Base-by-base conservation (phyloP, 2,888 invertebrate species). In the Blomia tropicalis region DNA sequence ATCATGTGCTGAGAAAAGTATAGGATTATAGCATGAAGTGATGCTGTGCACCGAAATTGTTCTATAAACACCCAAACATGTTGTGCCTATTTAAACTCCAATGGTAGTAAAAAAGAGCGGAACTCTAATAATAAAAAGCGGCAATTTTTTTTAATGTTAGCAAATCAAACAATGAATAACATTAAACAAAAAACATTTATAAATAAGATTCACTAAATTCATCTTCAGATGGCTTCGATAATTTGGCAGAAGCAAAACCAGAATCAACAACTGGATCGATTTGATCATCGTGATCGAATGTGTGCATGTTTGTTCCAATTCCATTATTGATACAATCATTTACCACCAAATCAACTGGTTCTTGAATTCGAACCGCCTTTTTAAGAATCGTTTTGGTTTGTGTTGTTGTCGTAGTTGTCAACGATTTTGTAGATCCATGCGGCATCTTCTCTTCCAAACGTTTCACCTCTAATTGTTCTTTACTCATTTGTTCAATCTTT, bases 171-270 rank as follows among this genome's bases (percentile, higher is more conserved):
- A n/a, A n/a, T n/a, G n/a, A n/a, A n/a, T n/a, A n/a, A n/a, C n/a
- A n/a, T n/a, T n/a, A n/a, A n/a, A n/a, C n/a, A n/a, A n/a, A n/a
- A n/a, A n/a, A n/a, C n/a, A 36, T 11, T 36, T 36, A 36, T 36
- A 36, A 36, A 36, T 87, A 88, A 73, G 87, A 86, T 74, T 87
- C 87, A 67, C 87, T 87, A 75, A 87, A 86, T 75, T 88, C 87
- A 72, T 85, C 81, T 76, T 87, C 87, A 66, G 87, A 87, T 72
- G 85, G 85, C 70, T 68, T 80, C 2, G 32, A 47, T 66, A 84
- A 85, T 68, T 85, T 85, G 71, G 85, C 81, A 69, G 85, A 47
- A 27, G 36, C 36, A 65, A 65, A 69, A 14, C 69, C 69, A 1
- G 69, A 69, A 53, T 69, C 69, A 27, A 66, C 68, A 1, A 63